Evolutionary conservation across 2,113 vertebrate genomes (phyloP).

Genomic region (Grallaria varia): DNA sequence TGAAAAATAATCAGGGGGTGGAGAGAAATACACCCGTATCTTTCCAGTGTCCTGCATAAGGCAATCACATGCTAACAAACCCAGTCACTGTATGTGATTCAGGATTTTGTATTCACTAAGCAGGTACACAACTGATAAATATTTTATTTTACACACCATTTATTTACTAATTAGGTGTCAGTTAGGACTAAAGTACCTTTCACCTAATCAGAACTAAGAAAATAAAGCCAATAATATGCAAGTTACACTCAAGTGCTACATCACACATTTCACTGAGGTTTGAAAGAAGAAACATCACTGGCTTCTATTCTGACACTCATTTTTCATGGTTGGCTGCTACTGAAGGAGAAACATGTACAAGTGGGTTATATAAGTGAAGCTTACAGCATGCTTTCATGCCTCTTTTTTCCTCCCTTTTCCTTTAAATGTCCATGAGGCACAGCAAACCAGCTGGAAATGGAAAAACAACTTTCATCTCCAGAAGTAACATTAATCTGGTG

Average conservation of each 20-base stretch:
- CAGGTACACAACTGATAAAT: not conserved
- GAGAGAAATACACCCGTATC: not conserved
- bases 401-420: not conserved
- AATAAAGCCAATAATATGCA: not conserved
- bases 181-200: not conserved
- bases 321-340: not conserved
- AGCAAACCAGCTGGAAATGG: not conserved
- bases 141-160: not conserved
- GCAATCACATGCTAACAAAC: constrained; percentile 21
- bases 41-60: constrained; percentile 24
- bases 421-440: not conserved
- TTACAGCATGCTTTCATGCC: not conserved
- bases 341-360: not conserved
- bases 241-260: not conserved
- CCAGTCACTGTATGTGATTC: not conserved
- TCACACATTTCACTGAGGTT: not conserved
- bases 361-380: not conserved
- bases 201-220: not conserved
- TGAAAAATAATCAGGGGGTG: not conserved
- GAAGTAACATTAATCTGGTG: not conserved
- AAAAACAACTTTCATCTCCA: constrained; percentile 2
- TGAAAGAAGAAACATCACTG: not conserved
- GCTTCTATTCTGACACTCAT: not conserved
- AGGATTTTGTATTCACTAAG: not conserved
- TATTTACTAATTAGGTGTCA: not conserved